These are phyloP conservation scores for Xerus rutilus DNA, from an alignment of 2,797 vertebrate species.

Conservation along the genomic window DNA sequence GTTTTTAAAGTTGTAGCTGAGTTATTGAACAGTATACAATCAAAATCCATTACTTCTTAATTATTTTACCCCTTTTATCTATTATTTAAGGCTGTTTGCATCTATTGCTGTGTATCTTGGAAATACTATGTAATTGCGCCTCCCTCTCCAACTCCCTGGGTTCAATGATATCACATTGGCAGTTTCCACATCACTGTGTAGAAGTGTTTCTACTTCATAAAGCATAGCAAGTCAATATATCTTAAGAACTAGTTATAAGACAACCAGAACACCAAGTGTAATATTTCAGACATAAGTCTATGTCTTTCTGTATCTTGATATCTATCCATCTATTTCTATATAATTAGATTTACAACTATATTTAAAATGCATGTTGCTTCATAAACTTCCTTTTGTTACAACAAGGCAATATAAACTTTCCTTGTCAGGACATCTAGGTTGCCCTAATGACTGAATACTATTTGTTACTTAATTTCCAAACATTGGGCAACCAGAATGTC, in stretches of 20 bases:
- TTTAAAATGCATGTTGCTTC: background rate
- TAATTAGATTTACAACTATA: background rate
- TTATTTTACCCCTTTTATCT: background rate
- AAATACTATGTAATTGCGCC: background rate
- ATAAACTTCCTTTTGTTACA: background rate
- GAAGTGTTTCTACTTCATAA: too few relatives aligned
- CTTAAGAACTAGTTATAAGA: background rate
- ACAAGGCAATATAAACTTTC: background rate
- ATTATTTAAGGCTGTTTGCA: too few relatives aligned
- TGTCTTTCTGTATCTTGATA: background rate
- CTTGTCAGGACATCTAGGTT: background rate
- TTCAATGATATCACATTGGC: background rate
- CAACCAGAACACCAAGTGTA: background rate
- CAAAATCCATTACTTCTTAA: background rate
- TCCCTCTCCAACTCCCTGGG: background rate
- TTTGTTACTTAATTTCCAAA: background rate
- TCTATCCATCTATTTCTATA: background rate
- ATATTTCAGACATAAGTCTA: background rate
- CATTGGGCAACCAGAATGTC: background rate
- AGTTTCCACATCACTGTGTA: background rate
- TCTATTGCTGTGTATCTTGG: too few relatives aligned
- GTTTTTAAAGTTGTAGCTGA: background rate
- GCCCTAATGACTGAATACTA: background rate
- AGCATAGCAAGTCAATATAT: background rate
- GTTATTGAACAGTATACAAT: background rate